Conservation (phyloP, 1,140 invertebrate species). For the Acromyrmex echinatior region DNA sequence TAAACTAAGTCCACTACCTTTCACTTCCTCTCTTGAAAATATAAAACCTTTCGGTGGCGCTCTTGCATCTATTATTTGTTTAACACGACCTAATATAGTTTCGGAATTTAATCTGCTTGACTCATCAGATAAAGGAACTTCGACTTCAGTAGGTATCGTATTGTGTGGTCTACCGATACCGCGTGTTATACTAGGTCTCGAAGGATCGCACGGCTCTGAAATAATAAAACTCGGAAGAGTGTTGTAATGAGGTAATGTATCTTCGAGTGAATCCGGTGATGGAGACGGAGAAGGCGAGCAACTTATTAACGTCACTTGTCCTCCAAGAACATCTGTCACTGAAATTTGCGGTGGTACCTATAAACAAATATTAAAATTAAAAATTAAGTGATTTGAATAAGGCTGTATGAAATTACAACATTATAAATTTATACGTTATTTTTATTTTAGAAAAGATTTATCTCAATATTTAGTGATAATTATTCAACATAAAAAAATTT, state of each 20-base stretch:
- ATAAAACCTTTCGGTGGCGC: constrained; percentile 92
- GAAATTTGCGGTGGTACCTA: constrained; percentile 93
- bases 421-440: neutral
- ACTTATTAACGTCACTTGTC: constrained; percentile 92
- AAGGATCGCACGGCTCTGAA: constrained; percentile 90
- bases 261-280: constrained; percentile 84
- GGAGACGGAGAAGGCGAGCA: constrained; percentile 87
- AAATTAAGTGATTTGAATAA: neutral
- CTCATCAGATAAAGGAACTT: constrained; percentile 92
- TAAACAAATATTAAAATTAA: constrained; percentile 48
- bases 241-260: constrained; percentile 82
- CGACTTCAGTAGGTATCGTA: constrained; percentile 87
- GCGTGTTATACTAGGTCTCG: constrained; percentile 92
- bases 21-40: constrained; percentile 85
- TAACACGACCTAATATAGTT: constrained; percentile 93
- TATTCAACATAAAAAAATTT: no score
- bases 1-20: constrained; percentile 88
- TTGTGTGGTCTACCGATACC: constrained; percentile 89
- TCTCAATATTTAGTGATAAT: no score
- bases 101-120: constrained; percentile 92
- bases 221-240: constrained; percentile 90
- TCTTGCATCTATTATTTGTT: constrained; percentile 92
- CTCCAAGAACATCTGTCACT: constrained; percentile 95
- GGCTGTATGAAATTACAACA: neutral
- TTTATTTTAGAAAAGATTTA: neutral